Evolutionary conservation across 2,888 invertebrate species (phyloP), one percentile per base, ranked within the genome.

Genomic region (Leptopterna dolabrata): DNA sequence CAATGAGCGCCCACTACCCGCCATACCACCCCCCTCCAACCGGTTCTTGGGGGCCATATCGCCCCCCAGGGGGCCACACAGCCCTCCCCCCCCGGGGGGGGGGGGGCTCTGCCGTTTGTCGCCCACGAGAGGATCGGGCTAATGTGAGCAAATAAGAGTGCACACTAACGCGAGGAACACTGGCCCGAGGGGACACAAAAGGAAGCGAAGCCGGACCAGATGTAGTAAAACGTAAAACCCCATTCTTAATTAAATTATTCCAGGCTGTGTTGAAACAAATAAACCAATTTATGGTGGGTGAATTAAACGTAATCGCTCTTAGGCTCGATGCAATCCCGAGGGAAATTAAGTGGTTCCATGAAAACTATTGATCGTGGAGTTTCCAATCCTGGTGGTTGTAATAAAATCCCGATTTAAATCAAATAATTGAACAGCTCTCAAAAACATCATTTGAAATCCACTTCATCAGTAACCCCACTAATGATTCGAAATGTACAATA

Each of bases 81-180:
- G n/a, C n/a, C n/a, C n/a, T n/a, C n/a, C n/a, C n/a, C n/a, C n/a
- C n/a, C n/a, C n/a, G n/a, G n/a, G n/a, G n/a, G n/a, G n/a, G n/a
- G n/a, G n/a, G n/a, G n/a, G n/a, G n/a, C n/a, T n/a, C n/a, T n/a
- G n/a, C n/a, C n/a, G n/a, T n/a, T 24, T 63, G 63, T 63, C 63
- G 63, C 24, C 63, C 63, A 24, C 63, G 24, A 63, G 63, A 24
- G 63, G 63, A 24, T 24, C 24, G 63, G 63, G 24, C 63, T 63
- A 63, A 63, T 63, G 63, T 63, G 63, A 24, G 63, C 63, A 63
- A 63, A 63, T 63, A 63, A 63, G 63, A 63, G 63, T 24, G n/a
- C n/a, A n/a, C n/a, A 63, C 24, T 63, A 63, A 63, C 24, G 63
- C 24, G 63, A 27, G 24, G n/a, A 24, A 24, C 63, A 19, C 63